Percentiles rank a stretch among this genome's conserved stretches.
Conservation (phyloP, 2,113 vertebrate genomes). For the Pycnonotus jocosus region DNA sequence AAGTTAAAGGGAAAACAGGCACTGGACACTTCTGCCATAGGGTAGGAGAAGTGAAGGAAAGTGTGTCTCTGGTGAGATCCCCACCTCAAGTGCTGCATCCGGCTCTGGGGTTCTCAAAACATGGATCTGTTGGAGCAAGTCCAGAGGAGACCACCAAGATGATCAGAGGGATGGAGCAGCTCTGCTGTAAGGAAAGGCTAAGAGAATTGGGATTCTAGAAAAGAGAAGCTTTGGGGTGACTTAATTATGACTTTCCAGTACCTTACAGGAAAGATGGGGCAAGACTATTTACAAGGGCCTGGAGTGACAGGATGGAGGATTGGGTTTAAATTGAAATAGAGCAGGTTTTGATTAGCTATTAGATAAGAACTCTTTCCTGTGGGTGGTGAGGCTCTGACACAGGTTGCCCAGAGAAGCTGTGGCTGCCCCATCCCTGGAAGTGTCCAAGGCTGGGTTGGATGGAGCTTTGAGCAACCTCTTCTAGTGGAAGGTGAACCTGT, state of each 20-base stretch:
- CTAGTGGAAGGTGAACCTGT: not conserved
- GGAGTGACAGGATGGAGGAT: not conserved
- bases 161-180: no score
- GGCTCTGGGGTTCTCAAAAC: not conserved
- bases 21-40: not conserved
- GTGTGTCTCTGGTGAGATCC: not conserved
- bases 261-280: not conserved
- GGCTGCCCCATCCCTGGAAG: not conserved
- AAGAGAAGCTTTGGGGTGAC: not conserved
- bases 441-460: not conserved
- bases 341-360: not conserved
- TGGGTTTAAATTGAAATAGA: not conserved
- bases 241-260: no score
- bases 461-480: not conserved
- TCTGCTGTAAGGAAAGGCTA: not conserved
- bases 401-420: not conserved
- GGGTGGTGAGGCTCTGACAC: not conserved
- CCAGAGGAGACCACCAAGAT: not conserved
- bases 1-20: not conserved
- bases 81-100: not conserved
- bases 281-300: not conserved
- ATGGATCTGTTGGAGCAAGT: not conserved
- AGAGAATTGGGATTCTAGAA: not conserved
- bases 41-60: not conserved
- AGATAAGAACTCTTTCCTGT: not conserved